Evolutionary conservation across 2,113 vertebrate species (phyloP), one percentile per base, ranked within the genome.

Genomic region (Alligator sinensis): DNA sequence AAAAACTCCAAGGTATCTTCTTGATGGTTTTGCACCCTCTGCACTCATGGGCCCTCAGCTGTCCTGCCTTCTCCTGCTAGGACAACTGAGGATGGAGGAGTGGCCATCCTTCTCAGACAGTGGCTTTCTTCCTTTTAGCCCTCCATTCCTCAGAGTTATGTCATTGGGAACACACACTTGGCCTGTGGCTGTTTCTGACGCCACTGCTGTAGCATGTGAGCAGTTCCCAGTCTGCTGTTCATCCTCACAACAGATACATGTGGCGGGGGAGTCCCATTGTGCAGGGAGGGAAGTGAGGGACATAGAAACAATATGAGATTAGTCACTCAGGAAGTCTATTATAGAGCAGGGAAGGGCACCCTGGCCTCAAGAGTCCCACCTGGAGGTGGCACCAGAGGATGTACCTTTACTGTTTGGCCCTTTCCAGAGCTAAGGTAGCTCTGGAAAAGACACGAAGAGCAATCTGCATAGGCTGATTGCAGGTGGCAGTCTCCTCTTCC

Each of bases 401-500:
- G 68, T 21, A 24, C 34, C 14, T 68, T 92, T 77, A 64, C n/a
- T 0, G 0, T 12, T 15, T 61, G 57, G 70, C 11, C 22, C 60
- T 55, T 15, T 11, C 27, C 5, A 60, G 28, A 24, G 28, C 70
- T 63, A 54, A 60, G 11, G 14, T 58, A 13, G n/a, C 10, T 0
- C 0, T 12, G 74, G 22, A 88, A 30, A 13, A 34, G 34, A 24
- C 38, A 27, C 25, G 6, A 27, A 38, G 34, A 3, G 13, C 70
- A 47, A 13, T 21, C 11, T 6, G 18, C 30, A 22, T 25, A 3
- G 47, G 47, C 7, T 47, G 47, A 47, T 47, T 17, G 34, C 59
- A 68, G 21, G 28, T 1, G 13, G 27, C 21, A 2, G 5, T n/a
- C 75, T 47, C 62, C 6, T 2, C 0, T 0, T 75, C n/a, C 0